A percentile compares a stretch with the other conserved stretches of the same genome.
These are phyloP conservation scores for Arion vulgaris DNA, from an alignment of 1,140 invertebrate genomes.

Conservation along the genomic window DNA sequence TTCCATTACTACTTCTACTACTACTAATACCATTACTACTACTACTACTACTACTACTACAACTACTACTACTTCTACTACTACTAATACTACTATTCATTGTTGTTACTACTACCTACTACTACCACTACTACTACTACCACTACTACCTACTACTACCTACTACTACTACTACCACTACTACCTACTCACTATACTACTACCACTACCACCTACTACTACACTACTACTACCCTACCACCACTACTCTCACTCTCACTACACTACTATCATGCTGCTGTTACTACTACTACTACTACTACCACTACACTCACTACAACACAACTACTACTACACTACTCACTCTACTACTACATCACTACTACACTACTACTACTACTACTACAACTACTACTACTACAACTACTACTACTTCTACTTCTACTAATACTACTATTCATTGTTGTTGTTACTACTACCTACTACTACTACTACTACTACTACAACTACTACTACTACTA, in stretches of 20 bases:
- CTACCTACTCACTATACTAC: not conserved
- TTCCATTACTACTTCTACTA: not conserved
- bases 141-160: no score
- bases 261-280: not conserved
- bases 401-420: not conserved
- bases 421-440: not conserved
- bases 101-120: slow-evolving; percentile 4
- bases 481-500: slow-evolving; percentile 6
- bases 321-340: slow-evolving; percentile 3
- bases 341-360: not conserved
- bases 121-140: not conserved
- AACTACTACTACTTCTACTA: slow-evolving; percentile 1
- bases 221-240: slow-evolving; percentile 2
- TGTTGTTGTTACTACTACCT: not conserved
- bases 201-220: not conserved
- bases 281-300: slow-evolving; percentile 5
- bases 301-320: no score
- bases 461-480: slow-evolving; percentile 9
- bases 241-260: not conserved
- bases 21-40: not conserved
- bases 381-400: slow-evolving; percentile 5
- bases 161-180: slow-evolving; percentile 6
- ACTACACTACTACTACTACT: slow-evolving; percentile 9
- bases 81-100: not conserved
- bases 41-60: slow-evolving; percentile 9